phyloP scores from a whole-genome alignment of 2,888 invertebrate species.

The Brachypterus glaber region DNA sequence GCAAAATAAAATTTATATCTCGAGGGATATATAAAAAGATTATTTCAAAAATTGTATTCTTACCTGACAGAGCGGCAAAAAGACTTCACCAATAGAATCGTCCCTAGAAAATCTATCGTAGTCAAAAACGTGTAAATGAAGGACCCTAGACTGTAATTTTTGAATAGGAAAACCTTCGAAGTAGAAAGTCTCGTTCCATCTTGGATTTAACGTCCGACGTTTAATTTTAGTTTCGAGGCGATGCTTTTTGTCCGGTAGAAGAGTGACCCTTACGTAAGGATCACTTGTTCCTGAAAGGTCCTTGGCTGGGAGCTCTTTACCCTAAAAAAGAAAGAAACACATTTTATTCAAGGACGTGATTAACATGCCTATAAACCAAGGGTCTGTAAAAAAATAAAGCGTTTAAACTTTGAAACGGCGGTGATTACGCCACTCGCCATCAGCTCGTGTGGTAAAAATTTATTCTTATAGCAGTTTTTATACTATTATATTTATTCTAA shows the following conservation, averaged over 20 bases:
- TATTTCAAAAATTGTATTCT: constrained; percentile 24
- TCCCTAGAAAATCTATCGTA: constrained; percentile 90
- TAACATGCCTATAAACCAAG: not conserved
- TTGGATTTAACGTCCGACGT: constrained; percentile 77
- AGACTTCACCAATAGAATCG: constrained; percentile 89
- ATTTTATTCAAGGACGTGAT: constrained; percentile 2
- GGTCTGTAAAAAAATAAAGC: constrained; percentile 3
- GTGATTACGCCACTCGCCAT: not conserved
- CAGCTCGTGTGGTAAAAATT: too few species aligned
- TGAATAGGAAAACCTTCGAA: constrained; percentile 92
- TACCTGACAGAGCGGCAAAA: constrained; percentile 85
- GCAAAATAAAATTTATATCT: too few species aligned
- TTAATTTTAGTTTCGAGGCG: constrained; percentile 89
- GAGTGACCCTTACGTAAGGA: constrained; percentile 82
- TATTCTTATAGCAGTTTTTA: too few species aligned
- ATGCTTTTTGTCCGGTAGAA: constrained; percentile 86
- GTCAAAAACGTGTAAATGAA: constrained; percentile 89
- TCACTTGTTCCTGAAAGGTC: constrained; percentile 88
- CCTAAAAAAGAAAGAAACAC: constrained; percentile 45
- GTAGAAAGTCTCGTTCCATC: constrained; percentile 92
- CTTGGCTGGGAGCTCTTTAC: constrained; percentile 88
- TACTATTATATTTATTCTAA: too few species aligned
- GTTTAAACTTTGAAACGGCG: constrained; percentile 3
- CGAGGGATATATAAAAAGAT: too few species aligned
- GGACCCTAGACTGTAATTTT: constrained; percentile 82